phyloP scores from a whole-genome alignment of 2,113 vertebrate species.

The Menura novaehollandiae region DNA sequence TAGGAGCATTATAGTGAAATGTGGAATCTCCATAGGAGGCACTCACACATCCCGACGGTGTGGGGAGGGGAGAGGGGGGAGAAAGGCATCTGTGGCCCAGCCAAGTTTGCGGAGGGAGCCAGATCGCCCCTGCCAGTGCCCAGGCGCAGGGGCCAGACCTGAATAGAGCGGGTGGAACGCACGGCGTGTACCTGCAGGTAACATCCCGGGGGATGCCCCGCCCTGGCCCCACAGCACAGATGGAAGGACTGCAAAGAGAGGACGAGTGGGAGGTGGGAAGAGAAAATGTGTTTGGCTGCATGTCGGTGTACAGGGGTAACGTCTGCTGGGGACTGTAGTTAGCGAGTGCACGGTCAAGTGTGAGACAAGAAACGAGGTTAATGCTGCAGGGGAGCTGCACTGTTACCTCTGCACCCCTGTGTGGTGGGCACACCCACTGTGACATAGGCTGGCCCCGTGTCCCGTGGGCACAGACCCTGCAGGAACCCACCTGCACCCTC shows the following conservation, averaged over 20 bases:
- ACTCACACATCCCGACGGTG: not conserved
- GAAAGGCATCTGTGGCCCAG: not conserved
- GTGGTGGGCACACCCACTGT: fast-evolving
- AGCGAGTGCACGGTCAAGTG: not conserved
- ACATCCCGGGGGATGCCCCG: not conserved
- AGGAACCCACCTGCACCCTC: not conserved
- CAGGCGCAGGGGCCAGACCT: not conserved
- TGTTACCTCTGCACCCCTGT: fast-evolving
- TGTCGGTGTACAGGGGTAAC: fast-evolving
- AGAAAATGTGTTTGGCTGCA: not conserved
- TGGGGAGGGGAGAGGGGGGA: not conserved
- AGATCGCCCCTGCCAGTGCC: not conserved
- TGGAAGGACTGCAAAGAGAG: not conserved
- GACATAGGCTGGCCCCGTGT: fast-evolving
- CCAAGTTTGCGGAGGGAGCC: not conserved
- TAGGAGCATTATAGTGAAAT: constrained; percentile 25
- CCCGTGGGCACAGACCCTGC: fast-evolving
- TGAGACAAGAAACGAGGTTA: not conserved
- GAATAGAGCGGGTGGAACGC: not conserved
- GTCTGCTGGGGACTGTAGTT: not conserved
- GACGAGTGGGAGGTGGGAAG: not conserved
- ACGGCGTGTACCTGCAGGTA: not conserved
- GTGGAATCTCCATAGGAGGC: constrained; percentile 52
- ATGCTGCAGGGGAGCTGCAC: not conserved
- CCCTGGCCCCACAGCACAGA: not conserved